Percentiles rank a stretch among this genome's conserved stretches.
Conservation (phyloP, 2,888 invertebrate species). For the Mactromeris polynyma region DNA sequence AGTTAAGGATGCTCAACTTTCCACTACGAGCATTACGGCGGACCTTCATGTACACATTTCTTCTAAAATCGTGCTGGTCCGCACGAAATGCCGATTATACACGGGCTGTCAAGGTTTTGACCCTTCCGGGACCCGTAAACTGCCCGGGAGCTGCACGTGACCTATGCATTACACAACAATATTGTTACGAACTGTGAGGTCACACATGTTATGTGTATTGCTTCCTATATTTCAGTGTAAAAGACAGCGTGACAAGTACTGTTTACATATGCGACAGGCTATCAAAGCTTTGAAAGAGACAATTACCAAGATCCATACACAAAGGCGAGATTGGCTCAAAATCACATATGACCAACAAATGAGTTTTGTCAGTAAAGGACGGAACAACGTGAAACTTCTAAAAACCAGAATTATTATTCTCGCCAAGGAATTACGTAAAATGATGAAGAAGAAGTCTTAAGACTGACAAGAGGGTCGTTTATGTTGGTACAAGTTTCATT, state of each 20-base stretch:
- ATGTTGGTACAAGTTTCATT: not conserved
- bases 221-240: slow-evolving; percentile 49
- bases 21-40: too few species aligned
- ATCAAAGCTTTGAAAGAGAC: slow-evolving; percentile 47
- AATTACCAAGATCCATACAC: slow-evolving; percentile 55
- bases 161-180: too few species aligned
- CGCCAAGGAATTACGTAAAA: slow-evolving; percentile 48
- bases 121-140: too few species aligned
- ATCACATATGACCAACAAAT: slow-evolving; percentile 36
- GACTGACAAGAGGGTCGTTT: not conserved
- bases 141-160: too few species aligned
- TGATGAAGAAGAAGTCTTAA: slow-evolving; percentile 39
- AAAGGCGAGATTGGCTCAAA: slow-evolving; percentile 58
- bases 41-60: too few species aligned
- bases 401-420: slow-evolving; percentile 46
- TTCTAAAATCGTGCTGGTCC: too few species aligned
- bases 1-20: too few species aligned
- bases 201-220: too few species aligned
- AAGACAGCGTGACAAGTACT: slow-evolving; percentile 33
- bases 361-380: slow-evolving; percentile 37
- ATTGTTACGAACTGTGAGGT: too few species aligned
- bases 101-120: too few species aligned
- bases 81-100: too few species aligned
- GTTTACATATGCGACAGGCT: slow-evolving; percentile 41
- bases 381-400: slow-evolving; percentile 46